Base-by-base conservation (phyloP, 2,797 vertebrate species). In the Limnodromus scolopaceus region DNA sequence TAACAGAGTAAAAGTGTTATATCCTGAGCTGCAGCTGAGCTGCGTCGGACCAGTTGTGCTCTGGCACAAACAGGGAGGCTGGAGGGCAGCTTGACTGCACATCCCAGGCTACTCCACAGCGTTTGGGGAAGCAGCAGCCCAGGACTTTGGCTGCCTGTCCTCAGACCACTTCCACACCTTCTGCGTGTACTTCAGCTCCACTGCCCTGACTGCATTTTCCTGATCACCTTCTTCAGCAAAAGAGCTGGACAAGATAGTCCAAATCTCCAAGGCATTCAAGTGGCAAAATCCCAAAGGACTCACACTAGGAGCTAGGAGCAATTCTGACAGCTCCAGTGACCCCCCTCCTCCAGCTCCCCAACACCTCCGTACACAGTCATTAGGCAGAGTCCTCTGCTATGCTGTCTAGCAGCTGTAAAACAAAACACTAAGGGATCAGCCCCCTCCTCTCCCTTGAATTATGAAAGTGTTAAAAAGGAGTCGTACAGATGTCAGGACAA, bases 281-380 rank as follows among this genome's bases (percentile, higher is more conserved):
- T 23, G 22, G 55, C 20, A 64, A 68, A 94, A 76, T 38, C 24
- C 53, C 9, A 53, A 74, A 12, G 0, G 1, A 51, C 20, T 43
- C 13, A 3, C 23, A 49, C 54, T 27, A 16, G 20, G 24, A 84
- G 39, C 10, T 58, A 70, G 30, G 24, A 68, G 25, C 69, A 54
- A 64, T 14, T 43, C 43, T 3, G 23, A 60, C 20, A 53, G 55
- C 46, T 53, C 13, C 53, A 45, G 18, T 1, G 5, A 85, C 61
- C 6, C 20, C 25, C 5, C 2, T 84, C 34, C 82, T 43, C 58
- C 0, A 0, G 28, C 51, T 87, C 48, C 65, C n/a, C 15, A 32
- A 24, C 58, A 27, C 17, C 64, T 48, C 8, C 6, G 32, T 3
- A 22, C 28, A 10, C 0, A 0, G 10, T n/a, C 45, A 24, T 19